These are phyloP conservation scores for Brachypteracias leptosomus DNA, from an alignment of 2,113 vertebrate species.

Conservation along the genomic window DNA sequence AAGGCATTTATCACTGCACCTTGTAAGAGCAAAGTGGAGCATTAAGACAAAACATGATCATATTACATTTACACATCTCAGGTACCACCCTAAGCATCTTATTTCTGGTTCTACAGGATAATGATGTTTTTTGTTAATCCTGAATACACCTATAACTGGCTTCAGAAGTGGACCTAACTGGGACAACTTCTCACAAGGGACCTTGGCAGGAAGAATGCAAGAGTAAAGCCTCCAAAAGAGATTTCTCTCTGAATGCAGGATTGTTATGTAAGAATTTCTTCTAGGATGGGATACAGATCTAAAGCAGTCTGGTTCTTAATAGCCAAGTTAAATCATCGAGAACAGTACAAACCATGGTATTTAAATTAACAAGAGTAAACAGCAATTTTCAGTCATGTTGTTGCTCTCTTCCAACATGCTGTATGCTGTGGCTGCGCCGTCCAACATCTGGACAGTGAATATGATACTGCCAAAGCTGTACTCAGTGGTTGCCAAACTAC, in stretches of 20 bases:
- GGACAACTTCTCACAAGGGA: not conserved
- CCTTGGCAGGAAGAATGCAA: not conserved
- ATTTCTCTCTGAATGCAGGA: not conserved
- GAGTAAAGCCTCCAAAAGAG: not conserved
- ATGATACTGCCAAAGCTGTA: not conserved
- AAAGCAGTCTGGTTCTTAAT: not conserved
- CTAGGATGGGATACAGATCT: not conserved
- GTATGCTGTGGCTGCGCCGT: not conserved
- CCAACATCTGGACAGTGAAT: slow-evolving; percentile 25
- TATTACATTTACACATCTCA: not conserved
- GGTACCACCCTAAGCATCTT: not conserved
- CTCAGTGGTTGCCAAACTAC: not conserved
- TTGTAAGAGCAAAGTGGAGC: not conserved
- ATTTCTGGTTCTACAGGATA: not conserved
- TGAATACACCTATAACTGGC: not conserved
- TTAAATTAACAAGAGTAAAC: slow-evolving; percentile 14
- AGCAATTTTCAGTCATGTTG: not conserved
- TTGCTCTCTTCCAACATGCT: not conserved
- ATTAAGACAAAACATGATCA: not conserved
- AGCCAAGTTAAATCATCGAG: not conserved
- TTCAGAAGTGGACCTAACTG: not conserved
- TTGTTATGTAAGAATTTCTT: not conserved
- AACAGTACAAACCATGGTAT: not conserved
- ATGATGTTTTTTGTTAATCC: not conserved
- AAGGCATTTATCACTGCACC: not conserved